Conservation (phyloP, 2,797 vertebrate species). For the Serranus cabrilla region DNA sequence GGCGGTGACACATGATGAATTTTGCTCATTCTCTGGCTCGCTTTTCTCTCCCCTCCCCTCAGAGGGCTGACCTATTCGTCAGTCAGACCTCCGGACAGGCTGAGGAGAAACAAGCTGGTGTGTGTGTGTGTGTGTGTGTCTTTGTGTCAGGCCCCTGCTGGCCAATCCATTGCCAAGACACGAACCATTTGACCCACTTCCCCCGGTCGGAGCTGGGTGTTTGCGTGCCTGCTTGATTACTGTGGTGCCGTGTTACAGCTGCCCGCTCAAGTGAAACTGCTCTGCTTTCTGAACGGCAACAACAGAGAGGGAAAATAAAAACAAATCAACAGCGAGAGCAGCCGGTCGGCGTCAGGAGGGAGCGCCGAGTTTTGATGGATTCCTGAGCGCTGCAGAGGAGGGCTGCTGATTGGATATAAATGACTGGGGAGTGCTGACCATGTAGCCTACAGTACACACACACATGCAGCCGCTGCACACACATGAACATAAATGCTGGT, state of each 20-base stretch:
- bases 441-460: background rate
- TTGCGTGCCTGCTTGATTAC: constrained; percentile 44
- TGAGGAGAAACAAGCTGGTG: constrained; percentile 47
- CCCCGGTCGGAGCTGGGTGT: constrained; percentile 23
- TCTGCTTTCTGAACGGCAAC: constrained; percentile 47
- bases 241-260: constrained; percentile 45
- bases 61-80: constrained; percentile 68
- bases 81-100: constrained; percentile 59
- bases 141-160: constrained; percentile 41
- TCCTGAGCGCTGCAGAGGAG: constrained; percentile 20
- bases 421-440: constrained; percentile 29
- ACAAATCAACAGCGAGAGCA: constrained; percentile 57
- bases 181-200: constrained; percentile 71
- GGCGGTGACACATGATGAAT: constrained; percentile 62
- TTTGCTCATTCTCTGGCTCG: constrained; percentile 48
- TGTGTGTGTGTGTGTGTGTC: constrained; percentile 16
- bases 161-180: constrained; percentile 64
- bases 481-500: background rate
- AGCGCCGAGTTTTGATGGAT: constrained; percentile 43
- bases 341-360: constrained; percentile 32
- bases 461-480: background rate
- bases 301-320: constrained; percentile 45
- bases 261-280: constrained; percentile 56
- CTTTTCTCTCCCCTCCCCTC: constrained; percentile 48
- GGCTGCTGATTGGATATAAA: constrained; percentile 47